Percentiles rank a stretch among this genome's conserved stretches.
phyloP scores from a whole-genome alignment of 2,797 vertebrate species.

The Distichodus sexfasciatus region DNA sequence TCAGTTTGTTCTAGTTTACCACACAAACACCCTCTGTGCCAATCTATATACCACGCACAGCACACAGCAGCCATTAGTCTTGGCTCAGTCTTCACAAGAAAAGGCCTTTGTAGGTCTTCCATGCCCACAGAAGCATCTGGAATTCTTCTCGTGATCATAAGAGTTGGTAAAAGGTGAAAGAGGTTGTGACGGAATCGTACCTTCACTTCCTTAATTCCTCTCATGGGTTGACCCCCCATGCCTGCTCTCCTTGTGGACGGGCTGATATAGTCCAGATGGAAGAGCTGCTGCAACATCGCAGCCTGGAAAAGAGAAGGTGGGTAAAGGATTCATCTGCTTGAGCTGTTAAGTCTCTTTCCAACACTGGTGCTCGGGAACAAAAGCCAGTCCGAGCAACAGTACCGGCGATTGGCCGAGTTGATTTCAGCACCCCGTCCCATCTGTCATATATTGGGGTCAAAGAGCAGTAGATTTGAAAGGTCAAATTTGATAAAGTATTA shows the following conservation, averaged over 20 bases:
- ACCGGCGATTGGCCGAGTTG: too few species aligned
- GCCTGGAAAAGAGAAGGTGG: not conserved
- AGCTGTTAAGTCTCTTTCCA: not conserved
- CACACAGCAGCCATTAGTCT: conserved; percentile 16
- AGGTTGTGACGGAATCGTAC: conserved; percentile 63
- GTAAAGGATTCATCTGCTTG: not conserved
- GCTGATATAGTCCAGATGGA: conserved; percentile 72
- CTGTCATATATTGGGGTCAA: not conserved
- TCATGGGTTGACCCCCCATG: conserved; percentile 41
- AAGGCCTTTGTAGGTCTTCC: conserved; percentile 15
- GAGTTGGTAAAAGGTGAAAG: conserved; percentile 52
- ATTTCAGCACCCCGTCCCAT: not conserved
- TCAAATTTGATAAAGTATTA: not conserved
- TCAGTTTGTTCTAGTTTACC: conserved; percentile 21
- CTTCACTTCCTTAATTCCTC: conserved; percentile 67
- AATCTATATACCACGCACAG: conserved; percentile 19
- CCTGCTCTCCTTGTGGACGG: conserved; percentile 57
- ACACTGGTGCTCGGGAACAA: not conserved
- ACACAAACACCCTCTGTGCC: not conserved
- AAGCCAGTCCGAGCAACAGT: not conserved
- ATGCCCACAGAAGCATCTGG: conserved; percentile 35
- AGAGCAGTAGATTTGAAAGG: not conserved
- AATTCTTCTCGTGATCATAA: conserved; percentile 49
- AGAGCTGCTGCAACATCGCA: conserved; percentile 27
- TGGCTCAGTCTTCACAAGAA: conserved; percentile 17